phyloP scores from a whole-genome alignment of 2,113 vertebrate genomes.

The Lipotes vexillifer region DNA sequence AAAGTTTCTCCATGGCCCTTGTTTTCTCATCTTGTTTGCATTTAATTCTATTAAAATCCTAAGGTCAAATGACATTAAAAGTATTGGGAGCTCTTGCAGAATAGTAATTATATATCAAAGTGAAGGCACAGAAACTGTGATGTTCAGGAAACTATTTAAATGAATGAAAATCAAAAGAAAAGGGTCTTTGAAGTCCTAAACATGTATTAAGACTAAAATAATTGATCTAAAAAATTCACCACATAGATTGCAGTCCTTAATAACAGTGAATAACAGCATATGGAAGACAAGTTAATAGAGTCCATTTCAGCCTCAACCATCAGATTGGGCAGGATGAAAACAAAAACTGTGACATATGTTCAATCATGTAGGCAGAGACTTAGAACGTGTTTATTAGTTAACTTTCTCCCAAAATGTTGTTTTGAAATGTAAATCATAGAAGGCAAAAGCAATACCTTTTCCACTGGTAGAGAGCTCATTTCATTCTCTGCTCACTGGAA shows the following conservation, averaged over 20 bases:
- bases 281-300: conserved; percentile 69
- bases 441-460: neutral
- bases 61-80: conserved; percentile 72
- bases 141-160: conserved; percentile 50
- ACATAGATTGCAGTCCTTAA: conserved; percentile 71
- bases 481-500: conserved; percentile 3
- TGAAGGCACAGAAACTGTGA: conserved; percentile 59
- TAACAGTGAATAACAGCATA: conserved; percentile 69
- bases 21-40: conserved; percentile 56
- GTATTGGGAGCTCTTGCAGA: conserved; percentile 33
- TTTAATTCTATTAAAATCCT: conserved; percentile 76
- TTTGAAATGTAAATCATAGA: conserved; percentile 44
- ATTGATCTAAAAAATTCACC: conserved; percentile 80
- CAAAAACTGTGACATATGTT: conserved; percentile 18
- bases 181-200: conserved; percentile 76
- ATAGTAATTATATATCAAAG: conserved; percentile 79
- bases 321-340: conserved; percentile 57
- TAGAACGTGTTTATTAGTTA: neutral
- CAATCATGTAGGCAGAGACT: conserved; percentile 29
- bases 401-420: neutral
- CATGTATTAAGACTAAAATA: conserved; percentile 76
- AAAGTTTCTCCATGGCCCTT: neutral
- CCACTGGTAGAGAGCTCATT: neutral
- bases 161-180: conserved; percentile 46
- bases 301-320: conserved; percentile 68